Base-by-base conservation (phyloP, 2,797 vertebrate species). In the Craterocephalus amniculus region DNA sequence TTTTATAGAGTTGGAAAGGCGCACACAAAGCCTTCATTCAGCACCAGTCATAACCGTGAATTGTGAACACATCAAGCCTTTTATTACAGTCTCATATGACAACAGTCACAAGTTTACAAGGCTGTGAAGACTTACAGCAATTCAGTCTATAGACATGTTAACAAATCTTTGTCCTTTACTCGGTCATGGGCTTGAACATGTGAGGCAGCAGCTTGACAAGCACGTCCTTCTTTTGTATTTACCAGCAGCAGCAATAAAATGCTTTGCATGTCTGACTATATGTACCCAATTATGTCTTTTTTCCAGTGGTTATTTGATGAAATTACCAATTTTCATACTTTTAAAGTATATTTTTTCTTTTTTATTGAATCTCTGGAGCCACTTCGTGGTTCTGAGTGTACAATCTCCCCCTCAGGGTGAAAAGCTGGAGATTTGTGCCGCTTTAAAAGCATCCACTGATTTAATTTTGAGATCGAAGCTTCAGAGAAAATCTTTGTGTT, bases 41-140 rank as follows among this genome's bases (percentile, higher is more conserved):
- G 10, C 57, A 14, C 29, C 27, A 12, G 51, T 35, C 26, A 27
- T 38, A 26, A 70, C 11, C 4, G 26, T 54, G 49, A 66, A 26
- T 56, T 43, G 1, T 58, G 69, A 76, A 73, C 70, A 67, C 55
- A 74, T 24, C 27, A 36, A 63, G 64, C 1, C 1, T 57, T 84
- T 78, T 62, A 77, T 73, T 36, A 74, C 14, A 55, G 49, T 18
- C 71, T 71, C 85, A 79, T 72, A 74, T 77, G 77, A 87, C 70
- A 61, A 13, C 64, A 76, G 81, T 89, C 78, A 88, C 80, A 84
- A 61, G 68, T 83, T 83, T 55, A 67, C 64, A 69, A 24, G 54
- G 55, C 34, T 12, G 32, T 48, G 64, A 72, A 67, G 60, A 63
- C 22, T 78, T 48, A n/a, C 43, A 63, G 56, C 69, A 29, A 72